A percentile compares a stretch with the other conserved stretches of the same genome.
Evolutionary conservation across 2,888 invertebrate genomes (phyloP).

Genomic region (Caenorhabditis wallacei): DNA sequence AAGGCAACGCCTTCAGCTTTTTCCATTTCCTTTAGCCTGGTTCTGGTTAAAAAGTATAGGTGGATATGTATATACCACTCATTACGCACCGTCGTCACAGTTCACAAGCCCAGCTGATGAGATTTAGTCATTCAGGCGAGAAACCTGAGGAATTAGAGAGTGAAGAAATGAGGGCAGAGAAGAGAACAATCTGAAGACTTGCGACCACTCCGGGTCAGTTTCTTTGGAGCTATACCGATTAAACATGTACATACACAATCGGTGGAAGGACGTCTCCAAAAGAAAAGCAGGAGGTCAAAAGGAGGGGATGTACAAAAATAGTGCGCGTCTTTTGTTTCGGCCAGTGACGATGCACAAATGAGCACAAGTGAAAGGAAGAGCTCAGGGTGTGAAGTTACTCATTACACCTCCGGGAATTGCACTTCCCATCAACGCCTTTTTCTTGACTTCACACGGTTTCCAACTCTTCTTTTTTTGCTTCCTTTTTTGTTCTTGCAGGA

Average conservation of each 20-base stretch:
- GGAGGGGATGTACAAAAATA: slow-evolving; percentile 44
- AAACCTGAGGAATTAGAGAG: slow-evolving; percentile 14
- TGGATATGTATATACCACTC: slow-evolving; percentile 31
- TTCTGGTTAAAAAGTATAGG: neutral
- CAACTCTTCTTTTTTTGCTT: neutral
- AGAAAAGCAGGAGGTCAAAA: slow-evolving; percentile 25
- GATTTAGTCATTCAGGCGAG: slow-evolving; percentile 46
- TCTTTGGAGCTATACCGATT: slow-evolving; percentile 56
- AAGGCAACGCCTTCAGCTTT: slow-evolving; percentile 4
- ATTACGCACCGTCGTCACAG: slow-evolving; percentile 41
- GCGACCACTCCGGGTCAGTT: slow-evolving; percentile 32
- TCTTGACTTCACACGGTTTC: neutral
- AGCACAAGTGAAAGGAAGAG: slow-evolving; percentile 2
- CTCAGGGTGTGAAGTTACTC: slow-evolving; percentile 49
- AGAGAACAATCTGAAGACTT: neutral
- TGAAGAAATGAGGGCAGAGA: neutral
- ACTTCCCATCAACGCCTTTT: slow-evolving; percentile 40
- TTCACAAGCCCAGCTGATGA: slow-evolving; percentile 26
- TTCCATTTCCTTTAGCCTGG: neutral
- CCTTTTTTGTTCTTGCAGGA: neutral
- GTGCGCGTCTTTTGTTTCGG: slow-evolving; percentile 23
- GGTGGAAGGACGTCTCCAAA: slow-evolving; percentile 9
- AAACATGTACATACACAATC: slow-evolving; percentile 64
- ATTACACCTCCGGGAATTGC: slow-evolving; percentile 58
- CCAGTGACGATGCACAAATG: slow-evolving; percentile 20